Evolutionary conservation across 2,797 vertebrate genomes (phyloP).

Genomic region (Cirrhinus mrigala): DNA sequence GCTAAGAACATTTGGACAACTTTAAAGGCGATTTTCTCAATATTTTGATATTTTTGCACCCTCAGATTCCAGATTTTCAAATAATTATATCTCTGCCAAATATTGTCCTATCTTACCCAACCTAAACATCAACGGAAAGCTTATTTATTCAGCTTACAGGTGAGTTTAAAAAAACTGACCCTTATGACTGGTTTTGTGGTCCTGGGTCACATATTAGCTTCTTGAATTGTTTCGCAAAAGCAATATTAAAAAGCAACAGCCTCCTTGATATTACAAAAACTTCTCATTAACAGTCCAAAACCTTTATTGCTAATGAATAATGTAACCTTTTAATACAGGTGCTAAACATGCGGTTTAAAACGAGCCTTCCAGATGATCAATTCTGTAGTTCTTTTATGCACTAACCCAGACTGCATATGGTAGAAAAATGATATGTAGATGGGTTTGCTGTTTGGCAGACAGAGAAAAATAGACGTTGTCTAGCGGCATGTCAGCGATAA

Average conservation of each 20-base stretch:
- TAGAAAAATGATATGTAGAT: conserved; percentile 23
- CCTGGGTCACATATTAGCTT: too few relatives aligned
- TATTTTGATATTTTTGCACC: too few relatives aligned
- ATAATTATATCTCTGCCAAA: too few relatives aligned
- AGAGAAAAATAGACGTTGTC: conserved; percentile 45
- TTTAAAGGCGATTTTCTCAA: too few relatives aligned
- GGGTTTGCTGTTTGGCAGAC: conserved; percentile 20
- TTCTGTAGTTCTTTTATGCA: conserved; percentile 13
- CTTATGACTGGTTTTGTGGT: too few relatives aligned
- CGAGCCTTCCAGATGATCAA: neutral
- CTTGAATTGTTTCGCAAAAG: neutral
- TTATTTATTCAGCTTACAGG: too few relatives aligned
- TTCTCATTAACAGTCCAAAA: neutral
- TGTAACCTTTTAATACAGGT: neutral
- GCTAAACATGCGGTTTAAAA: conserved; percentile 1
- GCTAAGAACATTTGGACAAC: too few relatives aligned
- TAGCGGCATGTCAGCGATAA: conserved; percentile 59
- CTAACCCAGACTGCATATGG: conserved; percentile 25
- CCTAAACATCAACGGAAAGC: too few relatives aligned
- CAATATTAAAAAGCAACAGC: neutral
- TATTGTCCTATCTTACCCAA: too few relatives aligned
- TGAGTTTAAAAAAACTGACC: too few relatives aligned
- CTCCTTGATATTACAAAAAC: neutral
- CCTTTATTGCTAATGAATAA: neutral
- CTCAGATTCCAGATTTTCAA: too few relatives aligned